Conservation (phyloP, 2,888 invertebrate species). For the Noctua pronuba region DNA sequence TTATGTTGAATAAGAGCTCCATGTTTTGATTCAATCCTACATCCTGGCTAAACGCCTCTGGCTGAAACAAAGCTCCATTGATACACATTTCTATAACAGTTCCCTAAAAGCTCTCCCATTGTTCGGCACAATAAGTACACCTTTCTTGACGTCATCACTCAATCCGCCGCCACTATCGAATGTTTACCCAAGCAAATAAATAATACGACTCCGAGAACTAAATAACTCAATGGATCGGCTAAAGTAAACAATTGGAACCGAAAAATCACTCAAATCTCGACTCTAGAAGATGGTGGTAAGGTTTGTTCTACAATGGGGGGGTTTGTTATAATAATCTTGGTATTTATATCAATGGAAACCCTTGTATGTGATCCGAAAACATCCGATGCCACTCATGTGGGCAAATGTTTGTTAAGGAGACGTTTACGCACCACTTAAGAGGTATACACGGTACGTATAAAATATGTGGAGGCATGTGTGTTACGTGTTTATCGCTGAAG, state of each 20-base stretch:
- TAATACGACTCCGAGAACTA: constrained; percentile 75
- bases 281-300: constrained; percentile 37
- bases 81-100: constrained; percentile 37
- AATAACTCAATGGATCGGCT: constrained; percentile 77
- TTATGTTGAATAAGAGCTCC: too few relatives aligned
- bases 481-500: background rate
- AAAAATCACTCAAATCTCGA: constrained; percentile 4
- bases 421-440: constrained; percentile 59
- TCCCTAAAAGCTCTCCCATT: constrained; percentile 38
- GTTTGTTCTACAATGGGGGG: constrained; percentile 42
- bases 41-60: background rate
- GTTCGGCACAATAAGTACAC: constrained; percentile 51
- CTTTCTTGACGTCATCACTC: constrained; percentile 72
- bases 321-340: constrained; percentile 56
- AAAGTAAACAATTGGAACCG: constrained; percentile 74
- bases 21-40: constrained; percentile 1
- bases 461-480: background rate
- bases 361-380: constrained; percentile 85
- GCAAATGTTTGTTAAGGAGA: constrained; percentile 80
- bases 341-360: constrained; percentile 80
- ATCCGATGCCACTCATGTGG: constrained; percentile 82
- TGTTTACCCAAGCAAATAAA: constrained; percentile 81
- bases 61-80: constrained; percentile 33
- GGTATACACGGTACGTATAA: background rate
- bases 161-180: constrained; percentile 70